phyloP scores from a whole-genome alignment of 2,113 vertebrate species.

The Ameiurus melas region DNA sequence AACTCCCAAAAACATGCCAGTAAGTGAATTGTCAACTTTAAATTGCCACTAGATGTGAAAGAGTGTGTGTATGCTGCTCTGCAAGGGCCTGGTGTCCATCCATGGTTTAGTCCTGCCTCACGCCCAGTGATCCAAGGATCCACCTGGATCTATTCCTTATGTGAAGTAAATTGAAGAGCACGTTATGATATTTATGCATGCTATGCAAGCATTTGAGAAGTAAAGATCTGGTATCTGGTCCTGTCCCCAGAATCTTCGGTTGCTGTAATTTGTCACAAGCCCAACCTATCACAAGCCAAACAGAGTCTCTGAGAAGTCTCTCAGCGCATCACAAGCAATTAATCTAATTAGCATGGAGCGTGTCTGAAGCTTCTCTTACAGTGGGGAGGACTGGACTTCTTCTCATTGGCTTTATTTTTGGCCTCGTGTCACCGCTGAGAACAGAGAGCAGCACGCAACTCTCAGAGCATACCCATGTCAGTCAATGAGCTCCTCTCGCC shows the following conservation, averaged over 20 bases:
- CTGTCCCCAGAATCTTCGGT: background rate
- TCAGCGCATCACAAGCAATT: slow-evolving; percentile 62
- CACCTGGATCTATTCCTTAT: background rate
- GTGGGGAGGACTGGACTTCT: slow-evolving; percentile 43
- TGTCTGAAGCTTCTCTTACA: slow-evolving; percentile 52
- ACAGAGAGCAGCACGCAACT: slow-evolving; percentile 59
- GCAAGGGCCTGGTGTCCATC: background rate
- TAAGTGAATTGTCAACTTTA: background rate
- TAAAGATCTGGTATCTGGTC: too few species aligned
- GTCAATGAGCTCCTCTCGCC: slow-evolving; percentile 35
- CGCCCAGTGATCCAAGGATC: background rate
- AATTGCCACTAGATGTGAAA: too few species aligned
- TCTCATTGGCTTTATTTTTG: slow-evolving; percentile 65
- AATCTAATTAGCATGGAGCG: slow-evolving; percentile 68
- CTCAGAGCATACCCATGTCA: slow-evolving; percentile 49
- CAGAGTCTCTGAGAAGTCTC: slow-evolving; percentile 42
- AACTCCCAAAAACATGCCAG: background rate
- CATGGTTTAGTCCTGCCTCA: background rate
- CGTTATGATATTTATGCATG: background rate
- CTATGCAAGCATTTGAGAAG: background rate
- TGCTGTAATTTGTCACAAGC: background rate
- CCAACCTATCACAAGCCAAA: slow-evolving; percentile 42
- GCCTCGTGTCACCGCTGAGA: slow-evolving; percentile 61
- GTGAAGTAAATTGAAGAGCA: background rate
- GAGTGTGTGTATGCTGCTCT: background rate